Evolutionary conservation across 2,888 invertebrate species (phyloP), one percentile per base, ranked within the genome.

Genomic region (Phengaris arion): DNA sequence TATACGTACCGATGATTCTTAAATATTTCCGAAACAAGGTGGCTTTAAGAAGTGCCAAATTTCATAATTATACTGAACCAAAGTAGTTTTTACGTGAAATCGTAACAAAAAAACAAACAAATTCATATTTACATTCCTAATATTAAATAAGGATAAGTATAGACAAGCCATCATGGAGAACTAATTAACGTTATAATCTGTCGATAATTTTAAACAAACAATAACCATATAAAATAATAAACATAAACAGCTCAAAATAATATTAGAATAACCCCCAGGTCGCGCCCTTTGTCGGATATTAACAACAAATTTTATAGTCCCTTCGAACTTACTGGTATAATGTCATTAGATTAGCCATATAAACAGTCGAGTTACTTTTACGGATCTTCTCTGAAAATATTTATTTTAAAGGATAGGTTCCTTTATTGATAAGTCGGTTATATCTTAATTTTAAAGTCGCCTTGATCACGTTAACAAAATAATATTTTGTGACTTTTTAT

Each of bases 301-400:
- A 64, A 64, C 64, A 64, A 64, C 64, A 64, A 64, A 64, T 64
- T 64, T 64, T 45, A 45, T 13, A 64, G 64, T 64, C 64, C 64
- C 64, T 64, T 64, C 12, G 12, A 64, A 12, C 12, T 64, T 64
- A 13, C 64, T 13, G 35, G 13, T 64, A 64, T 35, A 12, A 22
- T 59, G 22, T 59, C 22, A 64, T 64, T 35, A 64, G 6, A 45
- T 64, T 45, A 64, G 35, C 35, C 64, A 35, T 45, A 35, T 64
- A 22, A 9, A 13, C 35, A 6, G 35, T 45, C 10, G 35, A 45
- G 22, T 59, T 59, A 59, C 59, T 15, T 59, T 59, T 59, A 64
- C 13, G 35, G 35, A 35, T 12, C 10, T 45, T 64, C 1, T 10
- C 9, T 52, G 52, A 12, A 64, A 64, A 45, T 64, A 35, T 12